Evolutionary conservation across 2,797 vertebrate species (phyloP).

Genomic region (Cygnus olor): DNA sequence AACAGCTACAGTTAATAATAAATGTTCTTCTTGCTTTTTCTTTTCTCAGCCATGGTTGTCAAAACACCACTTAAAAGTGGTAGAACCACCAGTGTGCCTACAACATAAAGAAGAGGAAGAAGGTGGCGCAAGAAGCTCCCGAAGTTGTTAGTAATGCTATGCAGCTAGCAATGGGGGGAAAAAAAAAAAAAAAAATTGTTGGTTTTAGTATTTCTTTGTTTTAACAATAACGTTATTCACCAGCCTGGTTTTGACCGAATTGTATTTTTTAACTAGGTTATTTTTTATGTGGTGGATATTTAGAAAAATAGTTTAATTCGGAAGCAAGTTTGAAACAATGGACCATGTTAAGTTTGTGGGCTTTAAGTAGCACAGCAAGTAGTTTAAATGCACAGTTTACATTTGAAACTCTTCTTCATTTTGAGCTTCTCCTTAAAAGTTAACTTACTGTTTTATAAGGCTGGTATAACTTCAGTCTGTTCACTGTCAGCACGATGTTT

Average conservation of each 20-base stretch:
- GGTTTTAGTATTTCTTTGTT: background rate
- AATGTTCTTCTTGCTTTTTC: background rate
- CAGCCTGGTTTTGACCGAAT: conserved; percentile 31
- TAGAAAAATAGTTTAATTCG: conserved; percentile 22
- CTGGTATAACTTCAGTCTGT: background rate
- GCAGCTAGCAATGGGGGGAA: background rate
- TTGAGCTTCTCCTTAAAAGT: background rate
- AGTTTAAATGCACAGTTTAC: conserved; percentile 6
- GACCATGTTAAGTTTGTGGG: background rate
- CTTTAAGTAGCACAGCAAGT: conserved; percentile 28
- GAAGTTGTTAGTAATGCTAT: background rate
- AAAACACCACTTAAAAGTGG: background rate
- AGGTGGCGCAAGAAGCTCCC: background rate
- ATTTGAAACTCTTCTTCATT: background rate
- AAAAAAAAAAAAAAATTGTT: conserved; percentile 12
- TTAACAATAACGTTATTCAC: conserved; percentile 10
- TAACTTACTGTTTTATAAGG: background rate
- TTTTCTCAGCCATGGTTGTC: background rate
- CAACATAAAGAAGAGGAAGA: background rate
- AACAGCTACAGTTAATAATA: background rate
- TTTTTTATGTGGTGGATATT: conserved; percentile 6
- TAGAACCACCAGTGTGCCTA: conserved; percentile 7
- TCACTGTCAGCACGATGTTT: background rate
- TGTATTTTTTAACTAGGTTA: conserved; percentile 2
- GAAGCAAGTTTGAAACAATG: conserved; percentile 15